phyloP scores from a whole-genome alignment of 2,797 vertebrate species.

The Anolis apletophallus region DNA sequence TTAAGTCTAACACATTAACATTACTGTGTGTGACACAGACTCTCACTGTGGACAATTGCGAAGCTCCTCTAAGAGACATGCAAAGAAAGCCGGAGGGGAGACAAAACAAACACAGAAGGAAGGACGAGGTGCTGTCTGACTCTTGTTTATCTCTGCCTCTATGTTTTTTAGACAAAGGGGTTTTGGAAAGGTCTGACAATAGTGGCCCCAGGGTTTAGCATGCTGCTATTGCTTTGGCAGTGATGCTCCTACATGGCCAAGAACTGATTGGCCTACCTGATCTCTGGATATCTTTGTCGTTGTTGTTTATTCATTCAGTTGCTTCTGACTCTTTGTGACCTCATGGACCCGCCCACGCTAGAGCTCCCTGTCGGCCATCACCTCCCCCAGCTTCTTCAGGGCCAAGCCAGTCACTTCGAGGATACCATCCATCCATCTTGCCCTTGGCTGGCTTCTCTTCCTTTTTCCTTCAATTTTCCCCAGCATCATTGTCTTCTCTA shows the following conservation, averaged over 20 bases:
- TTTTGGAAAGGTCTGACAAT: not conserved
- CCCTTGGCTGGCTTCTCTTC: too few relatives aligned
- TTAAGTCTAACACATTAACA: not conserved
- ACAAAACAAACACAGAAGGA: not conserved
- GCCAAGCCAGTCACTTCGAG: too few relatives aligned
- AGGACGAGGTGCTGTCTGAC: not conserved
- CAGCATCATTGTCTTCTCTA: too few relatives aligned
- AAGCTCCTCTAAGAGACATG: not conserved
- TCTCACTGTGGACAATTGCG: not conserved
- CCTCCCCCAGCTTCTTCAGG: too few relatives aligned
- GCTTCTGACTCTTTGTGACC: too few relatives aligned
- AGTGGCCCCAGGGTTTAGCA: not conserved
- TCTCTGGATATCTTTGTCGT: too few relatives aligned
- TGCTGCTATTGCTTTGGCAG: not conserved
- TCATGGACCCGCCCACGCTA: too few relatives aligned
- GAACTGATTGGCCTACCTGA: not conserved
- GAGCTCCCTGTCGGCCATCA: too few relatives aligned
- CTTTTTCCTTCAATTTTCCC: too few relatives aligned
- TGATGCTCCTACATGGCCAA: not conserved
- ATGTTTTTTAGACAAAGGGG: not conserved
- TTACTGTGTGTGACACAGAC: not conserved
- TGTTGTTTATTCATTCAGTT: too few relatives aligned
- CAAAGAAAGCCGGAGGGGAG: not conserved
- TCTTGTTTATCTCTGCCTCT: not conserved
- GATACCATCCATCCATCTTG: too few relatives aligned